Base-by-base conservation (phyloP, 2,888 invertebrate genomes). In the Xanthorhoe spadicearia region DNA sequence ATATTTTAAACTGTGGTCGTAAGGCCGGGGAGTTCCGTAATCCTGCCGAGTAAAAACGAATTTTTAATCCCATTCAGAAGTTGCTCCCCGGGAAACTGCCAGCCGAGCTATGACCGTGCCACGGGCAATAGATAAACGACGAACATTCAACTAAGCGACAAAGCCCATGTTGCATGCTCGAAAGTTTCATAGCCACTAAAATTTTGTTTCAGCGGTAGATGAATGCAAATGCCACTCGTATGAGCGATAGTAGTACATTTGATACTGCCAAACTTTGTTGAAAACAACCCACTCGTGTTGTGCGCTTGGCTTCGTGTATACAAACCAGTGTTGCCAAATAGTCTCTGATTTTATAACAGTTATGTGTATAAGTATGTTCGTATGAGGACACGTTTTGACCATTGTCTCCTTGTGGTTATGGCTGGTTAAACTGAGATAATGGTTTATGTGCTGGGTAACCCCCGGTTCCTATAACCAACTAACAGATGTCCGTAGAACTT, bases 161-260 rank as follows among this genome's bases (percentile, higher is more conserved):
- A 49, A 64, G 49, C 66, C 52, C 61, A 58, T 62, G 62, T 62
- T 51, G 57, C 48, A 50, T 38, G 50, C 52, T 65, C 38, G 28
- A 56, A 65, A 65, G 56, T 66, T 61, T 61, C 49, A 66, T 46
- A 66, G 51, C 66, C 53, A 66, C 66, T 49, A 54, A 48, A 61
- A 61, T 66, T 58, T 53, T 61, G 61, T 58, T 61, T 53, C 57
- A 49, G 28, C 17, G 38, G 59, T 48, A 61, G 61, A 53, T 57
- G 52, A 58, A 63, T 63, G 52, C 52, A 46, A 53, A 63, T 58
- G 51, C 48, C 51, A 38, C 51, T 57, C 15, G 35, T 53, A 61
- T 61, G 52, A 63, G 35, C n/a, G 32, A 53, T 63, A 35, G 60
- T 23, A 23, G 62, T 15, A 58, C 56, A 57, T 46, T 52, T 53